Evolutionary conservation across 2,113 vertebrate species (phyloP).

Genomic region (Nanorana parkeri): DNA sequence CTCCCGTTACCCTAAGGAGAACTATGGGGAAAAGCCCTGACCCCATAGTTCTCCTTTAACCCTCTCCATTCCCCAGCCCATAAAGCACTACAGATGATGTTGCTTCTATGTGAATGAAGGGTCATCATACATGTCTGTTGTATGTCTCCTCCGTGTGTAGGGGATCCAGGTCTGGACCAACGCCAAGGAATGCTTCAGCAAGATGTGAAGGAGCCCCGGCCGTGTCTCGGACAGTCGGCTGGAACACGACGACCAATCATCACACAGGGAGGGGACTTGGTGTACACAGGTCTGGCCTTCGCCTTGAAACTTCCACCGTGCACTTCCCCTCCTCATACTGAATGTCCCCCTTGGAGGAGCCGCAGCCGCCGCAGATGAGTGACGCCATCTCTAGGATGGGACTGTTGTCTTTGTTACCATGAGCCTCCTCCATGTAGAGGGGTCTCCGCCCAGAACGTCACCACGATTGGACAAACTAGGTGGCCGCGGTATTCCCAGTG

Average conservation of each 20-base stretch:
- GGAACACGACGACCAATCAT: neutral
- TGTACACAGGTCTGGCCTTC: neutral
- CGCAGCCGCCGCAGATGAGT: neutral
- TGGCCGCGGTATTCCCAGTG: no score
- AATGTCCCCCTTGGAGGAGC: neutral
- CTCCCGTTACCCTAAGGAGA: no score
- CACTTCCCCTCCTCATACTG: neutral
- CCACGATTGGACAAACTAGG: no score
- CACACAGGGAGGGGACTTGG: neutral
- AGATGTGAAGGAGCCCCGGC: constrained; percentile 81
- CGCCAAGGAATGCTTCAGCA: constrained; percentile 94
- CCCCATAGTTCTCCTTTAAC: no score
- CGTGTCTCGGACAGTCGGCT: neutral
- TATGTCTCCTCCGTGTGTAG: constrained; percentile 64
- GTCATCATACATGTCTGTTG: no score
- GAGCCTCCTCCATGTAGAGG: no score
- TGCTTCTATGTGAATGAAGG: no score
- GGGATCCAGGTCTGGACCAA: constrained; percentile 97
- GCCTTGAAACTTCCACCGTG: neutral
- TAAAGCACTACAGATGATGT: neutral
- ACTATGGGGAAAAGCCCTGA: no score
- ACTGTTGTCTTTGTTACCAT: no score
- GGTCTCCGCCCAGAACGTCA: no score
- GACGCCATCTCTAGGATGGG: neutral
- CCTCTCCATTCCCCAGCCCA: neutral